These are phyloP conservation scores for Lepus oiostolus DNA, from an alignment of 2,797 vertebrate species.

Conservation along the genomic window DNA sequence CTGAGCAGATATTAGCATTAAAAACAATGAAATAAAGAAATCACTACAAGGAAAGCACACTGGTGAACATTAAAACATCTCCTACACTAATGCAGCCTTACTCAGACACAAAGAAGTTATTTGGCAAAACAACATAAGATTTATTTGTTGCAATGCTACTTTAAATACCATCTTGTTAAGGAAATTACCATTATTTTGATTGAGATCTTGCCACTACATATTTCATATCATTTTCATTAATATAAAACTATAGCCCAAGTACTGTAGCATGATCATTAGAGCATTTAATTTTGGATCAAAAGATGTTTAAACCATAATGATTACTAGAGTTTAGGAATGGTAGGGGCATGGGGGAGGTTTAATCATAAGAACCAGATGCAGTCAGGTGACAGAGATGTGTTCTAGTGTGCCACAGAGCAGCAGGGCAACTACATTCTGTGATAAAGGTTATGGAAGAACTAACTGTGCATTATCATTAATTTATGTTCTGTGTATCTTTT, in stretches of 20 bases:
- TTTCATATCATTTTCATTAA: constrained; percentile 49
- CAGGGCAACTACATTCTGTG: no score
- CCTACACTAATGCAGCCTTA: background rate
- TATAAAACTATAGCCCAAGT: constrained; percentile 40
- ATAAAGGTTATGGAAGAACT: no score
- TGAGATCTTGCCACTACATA: background rate
- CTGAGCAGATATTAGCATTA: background rate
- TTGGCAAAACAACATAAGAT: background rate
- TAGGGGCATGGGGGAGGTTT: no score
- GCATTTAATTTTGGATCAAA: constrained; percentile 47
- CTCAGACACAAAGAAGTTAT: background rate
- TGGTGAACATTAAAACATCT: background rate
- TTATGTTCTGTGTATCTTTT: no score
- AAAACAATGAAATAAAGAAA: background rate
- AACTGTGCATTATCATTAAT: no score
- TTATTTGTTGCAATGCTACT: background rate
- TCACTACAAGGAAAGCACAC: background rate
- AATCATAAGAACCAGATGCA: no score
- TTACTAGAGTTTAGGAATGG: no score
- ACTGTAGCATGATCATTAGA: constrained; percentile 20
- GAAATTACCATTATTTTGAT: constrained; percentile 16
- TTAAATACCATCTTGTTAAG: background rate
- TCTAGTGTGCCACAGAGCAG: no score
- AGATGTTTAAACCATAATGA: background rate
- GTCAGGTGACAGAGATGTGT: no score